A percentile compares a stretch with the other conserved stretches of the same genome.
Conservation (phyloP, 2,888 invertebrate species). For the Panorpa germanica region DNA sequence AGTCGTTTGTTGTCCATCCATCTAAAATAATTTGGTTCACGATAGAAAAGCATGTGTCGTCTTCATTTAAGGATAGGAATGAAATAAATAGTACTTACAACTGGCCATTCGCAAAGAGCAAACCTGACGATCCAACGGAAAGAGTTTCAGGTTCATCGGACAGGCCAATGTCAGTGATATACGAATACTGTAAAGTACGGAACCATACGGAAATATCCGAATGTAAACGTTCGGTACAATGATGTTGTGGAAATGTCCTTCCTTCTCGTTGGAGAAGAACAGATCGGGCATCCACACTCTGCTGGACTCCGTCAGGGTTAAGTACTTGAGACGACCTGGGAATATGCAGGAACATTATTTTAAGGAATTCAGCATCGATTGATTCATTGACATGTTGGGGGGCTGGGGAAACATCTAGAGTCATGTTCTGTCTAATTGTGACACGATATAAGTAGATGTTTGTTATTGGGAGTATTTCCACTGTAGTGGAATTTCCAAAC, state of each 20-base stretch:
- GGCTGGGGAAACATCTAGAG: too few species aligned
- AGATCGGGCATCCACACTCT: slow-evolving; percentile 98
- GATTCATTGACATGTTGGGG: too few species aligned
- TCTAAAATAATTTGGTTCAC: slow-evolving; percentile 34
- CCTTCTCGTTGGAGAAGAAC: slow-evolving; percentile 96
- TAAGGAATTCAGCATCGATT: too few species aligned
- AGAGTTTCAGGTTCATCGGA: slow-evolving; percentile 93
- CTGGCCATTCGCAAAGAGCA: slow-evolving; percentile 93
- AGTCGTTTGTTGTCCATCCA: slow-evolving; percentile 93
- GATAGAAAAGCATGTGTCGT: not conserved
- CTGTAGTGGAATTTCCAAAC: too few species aligned
- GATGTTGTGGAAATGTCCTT: slow-evolving; percentile 93
- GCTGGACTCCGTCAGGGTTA: slow-evolving; percentile 84
- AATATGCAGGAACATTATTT: too few species aligned
- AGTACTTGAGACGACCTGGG: slow-evolving; percentile 79
- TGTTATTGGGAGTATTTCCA: too few species aligned
- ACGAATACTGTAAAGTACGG: slow-evolving; percentile 92
- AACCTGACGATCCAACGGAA: slow-evolving; percentile 88
- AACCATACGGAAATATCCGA: slow-evolving; percentile 86
- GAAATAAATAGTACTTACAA: slow-evolving; percentile 50
- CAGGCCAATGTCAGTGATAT: slow-evolving; percentile 90
- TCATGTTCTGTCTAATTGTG: too few species aligned
- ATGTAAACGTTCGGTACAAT: slow-evolving; percentile 97
- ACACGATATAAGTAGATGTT: too few species aligned
- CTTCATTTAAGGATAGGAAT: not conserved